These are phyloP conservation scores for Daphoenositta chrysoptera DNA, from an alignment of 2,113 vertebrate genomes.

Conservation along the genomic window DNA sequence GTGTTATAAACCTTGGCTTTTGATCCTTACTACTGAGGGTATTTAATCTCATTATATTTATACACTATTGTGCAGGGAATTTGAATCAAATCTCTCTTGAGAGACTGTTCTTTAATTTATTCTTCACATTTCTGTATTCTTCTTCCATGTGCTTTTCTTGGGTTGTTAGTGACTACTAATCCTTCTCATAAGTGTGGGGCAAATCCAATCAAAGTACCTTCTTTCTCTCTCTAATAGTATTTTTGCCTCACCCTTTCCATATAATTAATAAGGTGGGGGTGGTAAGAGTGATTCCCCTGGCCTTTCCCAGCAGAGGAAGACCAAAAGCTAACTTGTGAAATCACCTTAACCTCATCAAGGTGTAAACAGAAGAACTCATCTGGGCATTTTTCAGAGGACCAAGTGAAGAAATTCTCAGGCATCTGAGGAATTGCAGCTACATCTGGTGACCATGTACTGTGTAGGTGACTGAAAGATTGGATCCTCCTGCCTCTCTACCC, in stretches of 20 bases:
- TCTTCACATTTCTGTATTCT: not conserved
- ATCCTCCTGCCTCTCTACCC: not conserved
- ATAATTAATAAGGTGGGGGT: not conserved
- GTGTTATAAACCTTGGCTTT: not conserved
- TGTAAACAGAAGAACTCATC: not conserved
- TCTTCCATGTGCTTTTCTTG: not conserved
- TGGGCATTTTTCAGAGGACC: not conserved
- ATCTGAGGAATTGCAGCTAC: not conserved
- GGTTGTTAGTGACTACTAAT: not conserved
- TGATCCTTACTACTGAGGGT: not conserved
- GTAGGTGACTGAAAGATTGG: not conserved
- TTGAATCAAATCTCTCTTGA: not conserved
- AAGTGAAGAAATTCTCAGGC: not conserved
- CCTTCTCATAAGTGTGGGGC: not conserved
- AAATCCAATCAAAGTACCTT: not conserved
- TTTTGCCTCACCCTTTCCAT: not conserved
- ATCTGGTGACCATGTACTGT: not conserved
- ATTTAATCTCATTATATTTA: conserved; percentile 11
- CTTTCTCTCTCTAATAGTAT: not conserved
- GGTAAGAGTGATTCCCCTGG: not conserved
- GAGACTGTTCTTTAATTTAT: not conserved
- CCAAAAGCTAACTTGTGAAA: not conserved
- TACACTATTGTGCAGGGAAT: not conserved
- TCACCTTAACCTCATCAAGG: not conserved
- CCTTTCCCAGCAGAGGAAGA: not conserved